phyloP scores from a whole-genome alignment of 2,797 vertebrate species.

The Corythornis leucogaster region DNA sequence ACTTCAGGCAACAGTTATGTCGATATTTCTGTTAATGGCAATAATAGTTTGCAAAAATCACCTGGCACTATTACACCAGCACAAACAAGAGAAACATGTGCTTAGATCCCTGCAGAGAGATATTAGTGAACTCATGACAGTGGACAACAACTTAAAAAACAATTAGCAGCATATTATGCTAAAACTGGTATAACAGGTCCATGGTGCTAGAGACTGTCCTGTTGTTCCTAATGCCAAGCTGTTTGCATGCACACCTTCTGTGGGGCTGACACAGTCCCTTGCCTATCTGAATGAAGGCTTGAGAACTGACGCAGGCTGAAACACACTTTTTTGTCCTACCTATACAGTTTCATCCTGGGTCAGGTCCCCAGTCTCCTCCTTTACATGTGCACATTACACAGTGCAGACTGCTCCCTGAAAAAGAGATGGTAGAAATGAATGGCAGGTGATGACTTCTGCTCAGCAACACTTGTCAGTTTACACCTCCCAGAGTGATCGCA shows the following conservation, averaged over 20 bases:
- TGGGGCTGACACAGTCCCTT: not conserved
- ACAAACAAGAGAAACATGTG: not conserved
- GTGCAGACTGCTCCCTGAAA: not conserved
- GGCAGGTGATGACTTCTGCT: not conserved
- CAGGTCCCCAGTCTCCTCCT: not conserved
- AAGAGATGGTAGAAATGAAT: not conserved
- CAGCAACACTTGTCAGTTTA: not conserved
- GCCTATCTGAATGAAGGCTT: rapidly evolving
- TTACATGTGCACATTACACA: not conserved
- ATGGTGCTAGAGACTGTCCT: not conserved
- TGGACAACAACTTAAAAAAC: not conserved
- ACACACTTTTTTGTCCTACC: too few species aligned
- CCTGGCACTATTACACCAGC: not conserved
- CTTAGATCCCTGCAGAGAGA: not conserved
- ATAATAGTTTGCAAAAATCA: not conserved
- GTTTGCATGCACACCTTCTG: not conserved
- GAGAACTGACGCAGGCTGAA: not conserved
- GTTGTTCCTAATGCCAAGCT: rapidly evolving
- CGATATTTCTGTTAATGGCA: not conserved
- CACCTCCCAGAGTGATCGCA: not conserved
- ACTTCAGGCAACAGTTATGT: not conserved
- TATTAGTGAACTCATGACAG: not conserved
- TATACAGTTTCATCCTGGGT: not conserved
- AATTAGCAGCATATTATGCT: not conserved
- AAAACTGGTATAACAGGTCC: not conserved